A percentile compares a stretch with the other conserved stretches of the same genome.
Evolutionary conservation across 2,113 vertebrate genomes (phyloP).

Genomic region (Dipodomys merriami): DNA sequence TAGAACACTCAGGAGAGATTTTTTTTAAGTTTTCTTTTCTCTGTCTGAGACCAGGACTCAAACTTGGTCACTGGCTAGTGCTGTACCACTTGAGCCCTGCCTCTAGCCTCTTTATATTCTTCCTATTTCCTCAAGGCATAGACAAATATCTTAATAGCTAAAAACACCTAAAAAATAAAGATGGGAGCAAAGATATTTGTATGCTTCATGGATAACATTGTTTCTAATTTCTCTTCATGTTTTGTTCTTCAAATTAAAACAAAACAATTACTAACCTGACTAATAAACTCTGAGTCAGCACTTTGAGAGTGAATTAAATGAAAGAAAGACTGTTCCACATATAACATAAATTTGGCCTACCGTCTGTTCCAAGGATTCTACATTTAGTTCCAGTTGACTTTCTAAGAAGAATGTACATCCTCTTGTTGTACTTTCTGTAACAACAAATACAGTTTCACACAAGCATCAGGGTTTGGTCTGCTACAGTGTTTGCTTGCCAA

Average conservation of each 20-base stretch:
- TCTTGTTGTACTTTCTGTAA: constrained; percentile 9
- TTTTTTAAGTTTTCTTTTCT: not conserved
- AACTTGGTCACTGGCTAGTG: too few relatives aligned
- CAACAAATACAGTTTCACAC: constrained; percentile 15
- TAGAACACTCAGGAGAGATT: not conserved
- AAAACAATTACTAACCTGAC: constrained; percentile 7
- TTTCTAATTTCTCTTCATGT: not conserved
- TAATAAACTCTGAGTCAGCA: constrained; percentile 20
- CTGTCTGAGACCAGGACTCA: too few relatives aligned
- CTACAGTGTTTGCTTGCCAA: not conserved
- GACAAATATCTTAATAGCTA: constrained; percentile 31
- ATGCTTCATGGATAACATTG: not conserved
- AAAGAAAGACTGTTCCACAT: not conserved
- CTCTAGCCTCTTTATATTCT: not conserved
- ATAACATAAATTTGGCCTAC: constrained; percentile 28
- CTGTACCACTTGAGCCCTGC: too few relatives aligned
- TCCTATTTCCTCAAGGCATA: constrained; percentile 34
- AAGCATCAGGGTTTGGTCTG: not conserved
- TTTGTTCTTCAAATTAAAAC: constrained; percentile 53
- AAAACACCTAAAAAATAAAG: constrained; percentile 29
- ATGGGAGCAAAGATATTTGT: constrained; percentile 4
- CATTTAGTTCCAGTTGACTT: constrained; percentile 47
- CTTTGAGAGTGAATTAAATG: constrained; percentile 50
- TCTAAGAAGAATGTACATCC: constrained; percentile 48
- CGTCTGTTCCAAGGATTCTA: not conserved